A percentile compares a stretch with the other conserved stretches of the same genome.
Conservation (phyloP, 2,797 vertebrate species). For the Cyclopterus lumpus region DNA sequence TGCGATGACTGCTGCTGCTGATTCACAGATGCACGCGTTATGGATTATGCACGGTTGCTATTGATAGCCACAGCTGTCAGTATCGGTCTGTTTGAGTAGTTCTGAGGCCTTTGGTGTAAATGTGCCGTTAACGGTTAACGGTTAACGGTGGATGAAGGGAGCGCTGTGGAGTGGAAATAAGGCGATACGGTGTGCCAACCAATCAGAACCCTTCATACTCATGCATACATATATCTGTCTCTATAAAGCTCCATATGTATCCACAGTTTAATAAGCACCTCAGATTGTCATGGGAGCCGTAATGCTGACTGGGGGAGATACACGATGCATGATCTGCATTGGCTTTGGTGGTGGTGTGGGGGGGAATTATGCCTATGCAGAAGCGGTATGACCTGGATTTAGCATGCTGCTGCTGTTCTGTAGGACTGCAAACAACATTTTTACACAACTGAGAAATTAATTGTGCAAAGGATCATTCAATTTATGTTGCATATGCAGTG, state of each 20-base stretch:
- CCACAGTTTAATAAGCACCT: neutral
- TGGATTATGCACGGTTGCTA: neutral
- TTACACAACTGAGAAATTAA: slow-evolving; percentile 46
- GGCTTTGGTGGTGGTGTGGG: neutral
- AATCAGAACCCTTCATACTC: neutral
- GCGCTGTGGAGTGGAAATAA: neutral
- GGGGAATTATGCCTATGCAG: slow-evolving; percentile 33
- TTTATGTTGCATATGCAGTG: slow-evolving; percentile 21
- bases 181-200: too few species aligned
- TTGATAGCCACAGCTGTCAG: neutral
- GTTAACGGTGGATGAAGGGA: neutral
- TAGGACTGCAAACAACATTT: slow-evolving; percentile 23
- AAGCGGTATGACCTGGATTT: slow-evolving; percentile 23
- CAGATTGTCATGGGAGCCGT: slow-evolving; percentile 10
- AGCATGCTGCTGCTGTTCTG: slow-evolving; percentile 22
- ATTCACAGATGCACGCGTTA: neutral
- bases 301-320: too few species aligned
- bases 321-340: neutral
- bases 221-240: too few species aligned
- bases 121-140: neutral
- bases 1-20: neutral
- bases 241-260: too few species aligned
- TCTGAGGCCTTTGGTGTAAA: neutral
- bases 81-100: neutral
- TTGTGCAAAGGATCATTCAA: slow-evolving; percentile 11